A percentile compares a stretch with the other conserved stretches of the same genome.
Conservation (phyloP, 2,888 invertebrate species). For the Ochropacha duplaris region DNA sequence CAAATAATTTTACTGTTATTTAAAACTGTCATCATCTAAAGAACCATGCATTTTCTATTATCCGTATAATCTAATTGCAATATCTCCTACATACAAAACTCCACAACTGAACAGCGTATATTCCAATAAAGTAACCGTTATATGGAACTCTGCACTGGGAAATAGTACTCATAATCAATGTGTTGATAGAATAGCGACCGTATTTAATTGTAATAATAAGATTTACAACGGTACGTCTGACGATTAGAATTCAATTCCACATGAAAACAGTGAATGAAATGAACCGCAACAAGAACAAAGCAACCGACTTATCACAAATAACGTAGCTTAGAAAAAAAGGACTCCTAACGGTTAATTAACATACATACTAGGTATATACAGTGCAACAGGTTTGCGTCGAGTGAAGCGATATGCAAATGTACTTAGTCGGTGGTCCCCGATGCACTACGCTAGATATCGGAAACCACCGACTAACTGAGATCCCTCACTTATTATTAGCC, state of each 20-base stretch:
- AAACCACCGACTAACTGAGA: conserved; percentile 5
- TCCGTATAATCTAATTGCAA: background rate
- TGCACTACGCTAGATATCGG: conserved; percentile 34
- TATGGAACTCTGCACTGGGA: background rate
- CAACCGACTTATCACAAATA: conserved; percentile 25
- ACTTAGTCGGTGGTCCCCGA: conserved; percentile 64
- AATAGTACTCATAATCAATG: background rate
- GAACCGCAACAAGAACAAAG: background rate
- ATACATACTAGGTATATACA: conserved; percentile 45
- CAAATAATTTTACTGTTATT: background rate
- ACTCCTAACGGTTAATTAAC: conserved; percentile 59
- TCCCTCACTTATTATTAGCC: conserved; percentile 19
- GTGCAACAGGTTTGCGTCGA: conserved; percentile 46
- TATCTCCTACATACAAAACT: background rate
- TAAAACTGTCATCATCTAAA: background rate
- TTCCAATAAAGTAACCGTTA: background rate
- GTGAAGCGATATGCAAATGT: conserved; percentile 61
- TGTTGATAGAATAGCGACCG: background rate
- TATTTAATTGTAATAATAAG: background rate
- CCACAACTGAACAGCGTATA: background rate
- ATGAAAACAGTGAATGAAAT: background rate
- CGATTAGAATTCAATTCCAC: background rate
- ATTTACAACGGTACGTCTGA: background rate
- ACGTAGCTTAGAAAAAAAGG: conserved; percentile 41
- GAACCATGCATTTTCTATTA: background rate